Percentiles rank a stretch among this genome's conserved stretches.
These are phyloP conservation scores for Heterotis niloticus DNA, from an alignment of 2,113 vertebrate genomes.

Conservation along the genomic window DNA sequence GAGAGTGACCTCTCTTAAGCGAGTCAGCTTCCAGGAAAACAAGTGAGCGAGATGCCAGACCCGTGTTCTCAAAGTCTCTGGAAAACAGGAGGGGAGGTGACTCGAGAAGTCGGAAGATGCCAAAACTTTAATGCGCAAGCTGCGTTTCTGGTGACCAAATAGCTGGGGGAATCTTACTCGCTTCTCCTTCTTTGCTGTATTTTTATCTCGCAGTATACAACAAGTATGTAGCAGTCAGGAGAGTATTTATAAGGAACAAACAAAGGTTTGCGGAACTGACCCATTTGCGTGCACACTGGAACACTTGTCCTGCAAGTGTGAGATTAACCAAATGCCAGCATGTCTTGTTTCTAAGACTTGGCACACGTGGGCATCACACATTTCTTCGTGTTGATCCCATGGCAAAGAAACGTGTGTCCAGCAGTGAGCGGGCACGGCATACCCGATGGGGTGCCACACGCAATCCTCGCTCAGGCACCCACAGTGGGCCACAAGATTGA, in stretches of 20 bases:
- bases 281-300: too few species aligned
- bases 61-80: conserved; percentile 20
- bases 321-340: neutral
- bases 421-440: neutral
- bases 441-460: neutral
- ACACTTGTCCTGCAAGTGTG: too few species aligned
- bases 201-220: neutral
- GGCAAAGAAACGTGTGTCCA: neutral
- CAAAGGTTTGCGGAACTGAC: neutral
- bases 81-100: conserved; percentile 15
- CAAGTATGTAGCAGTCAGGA: neutral
- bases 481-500: neutral
- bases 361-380: neutral
- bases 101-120: neutral
- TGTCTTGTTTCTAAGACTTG: neutral
- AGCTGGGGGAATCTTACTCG: neutral
- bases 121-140: neutral
- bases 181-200: neutral
- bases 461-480: neutral
- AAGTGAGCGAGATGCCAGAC: conserved; percentile 29
- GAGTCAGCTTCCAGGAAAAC: conserved; percentile 44
- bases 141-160: too few species aligned
- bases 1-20: conserved; percentile 14
- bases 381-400: neutral
- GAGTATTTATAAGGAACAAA: neutral